Evolutionary conservation across 2,888 invertebrate species (phyloP).

Genomic region (Chirona hameri): DNA sequence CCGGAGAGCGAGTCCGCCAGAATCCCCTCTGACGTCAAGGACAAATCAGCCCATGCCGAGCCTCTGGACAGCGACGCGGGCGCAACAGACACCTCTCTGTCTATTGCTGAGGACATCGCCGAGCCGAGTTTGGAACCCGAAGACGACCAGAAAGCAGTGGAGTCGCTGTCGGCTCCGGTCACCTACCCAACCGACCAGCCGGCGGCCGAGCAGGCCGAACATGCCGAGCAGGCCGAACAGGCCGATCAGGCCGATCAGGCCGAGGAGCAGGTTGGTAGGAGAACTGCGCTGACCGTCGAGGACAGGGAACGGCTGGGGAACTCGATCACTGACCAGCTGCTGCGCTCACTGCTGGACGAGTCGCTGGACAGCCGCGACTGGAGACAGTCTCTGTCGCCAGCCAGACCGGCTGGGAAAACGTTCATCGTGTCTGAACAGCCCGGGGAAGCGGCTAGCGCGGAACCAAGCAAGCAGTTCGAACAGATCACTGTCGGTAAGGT

Average conservation of each 20-base stretch:
- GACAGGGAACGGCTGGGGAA: background rate
- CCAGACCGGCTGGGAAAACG: background rate
- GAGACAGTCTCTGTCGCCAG: background rate
- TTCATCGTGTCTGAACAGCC: background rate
- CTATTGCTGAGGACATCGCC: background rate
- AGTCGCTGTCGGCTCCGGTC: background rate
- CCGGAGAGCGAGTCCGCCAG: background rate
- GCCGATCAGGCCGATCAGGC: no score
- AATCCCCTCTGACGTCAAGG: no score
- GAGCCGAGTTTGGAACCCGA: background rate
- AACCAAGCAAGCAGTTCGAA: background rate
- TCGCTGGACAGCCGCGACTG: background rate
- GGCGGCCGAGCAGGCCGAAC: background rate
- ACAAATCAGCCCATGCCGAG: no score
- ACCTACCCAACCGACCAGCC: background rate
- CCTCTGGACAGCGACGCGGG: background rate
- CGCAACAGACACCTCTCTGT: conserved; percentile 2
- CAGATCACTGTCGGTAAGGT: background rate
- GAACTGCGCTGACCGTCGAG: no score
- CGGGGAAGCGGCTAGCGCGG: background rate
- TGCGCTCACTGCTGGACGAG: background rate
- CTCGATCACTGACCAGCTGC: conserved; percentile 2
- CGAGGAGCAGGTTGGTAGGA: no score
- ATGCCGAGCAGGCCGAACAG: no score
- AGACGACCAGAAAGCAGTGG: background rate